phyloP scores from a whole-genome alignment of 1,140 invertebrate genomes.

The Zaprionus nigranus region DNA sequence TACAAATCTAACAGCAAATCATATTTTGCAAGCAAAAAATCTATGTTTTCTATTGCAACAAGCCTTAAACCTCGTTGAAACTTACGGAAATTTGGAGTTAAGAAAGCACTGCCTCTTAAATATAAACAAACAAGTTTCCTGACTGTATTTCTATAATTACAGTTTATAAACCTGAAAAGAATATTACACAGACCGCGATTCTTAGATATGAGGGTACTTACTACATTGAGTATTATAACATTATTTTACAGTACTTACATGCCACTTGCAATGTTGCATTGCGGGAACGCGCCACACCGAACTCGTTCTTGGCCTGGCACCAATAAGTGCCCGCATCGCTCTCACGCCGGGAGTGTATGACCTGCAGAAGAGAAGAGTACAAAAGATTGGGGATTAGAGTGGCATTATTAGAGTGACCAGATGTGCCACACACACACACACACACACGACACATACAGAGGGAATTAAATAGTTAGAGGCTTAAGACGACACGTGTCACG shows the following conservation, averaged over 20 bases:
- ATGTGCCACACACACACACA: neutral
- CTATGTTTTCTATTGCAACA: neutral
- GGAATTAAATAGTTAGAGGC: slow-evolving; percentile 36
- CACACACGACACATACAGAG: neutral
- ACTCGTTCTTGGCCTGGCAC: slow-evolving; percentile 93
- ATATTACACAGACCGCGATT: no score
- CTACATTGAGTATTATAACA: neutral
- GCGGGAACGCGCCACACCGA: slow-evolving; percentile 90
- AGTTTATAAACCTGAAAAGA: neutral
- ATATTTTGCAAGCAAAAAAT: neutral
- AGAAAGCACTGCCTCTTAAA: neutral
- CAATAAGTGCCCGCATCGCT: slow-evolving; percentile 93
- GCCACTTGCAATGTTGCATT: slow-evolving; percentile 94
- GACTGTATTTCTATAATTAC: neutral
- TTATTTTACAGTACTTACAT: slow-evolving; percentile 86
- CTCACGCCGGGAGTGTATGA: slow-evolving; percentile 85
- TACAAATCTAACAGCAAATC: neutral
- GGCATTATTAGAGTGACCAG: slow-evolving; percentile 44
- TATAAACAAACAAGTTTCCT: neutral
- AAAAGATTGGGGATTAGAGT: slow-evolving; percentile 54
- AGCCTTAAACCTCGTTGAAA: neutral
- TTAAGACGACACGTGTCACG: slow-evolving; percentile 64
- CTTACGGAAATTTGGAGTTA: neutral
- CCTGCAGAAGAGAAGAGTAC: slow-evolving; percentile 48
- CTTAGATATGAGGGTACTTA: neutral